Base-by-base conservation (phyloP, 2,113 vertebrate genomes). In the Semicossyphus pulcher region DNA sequence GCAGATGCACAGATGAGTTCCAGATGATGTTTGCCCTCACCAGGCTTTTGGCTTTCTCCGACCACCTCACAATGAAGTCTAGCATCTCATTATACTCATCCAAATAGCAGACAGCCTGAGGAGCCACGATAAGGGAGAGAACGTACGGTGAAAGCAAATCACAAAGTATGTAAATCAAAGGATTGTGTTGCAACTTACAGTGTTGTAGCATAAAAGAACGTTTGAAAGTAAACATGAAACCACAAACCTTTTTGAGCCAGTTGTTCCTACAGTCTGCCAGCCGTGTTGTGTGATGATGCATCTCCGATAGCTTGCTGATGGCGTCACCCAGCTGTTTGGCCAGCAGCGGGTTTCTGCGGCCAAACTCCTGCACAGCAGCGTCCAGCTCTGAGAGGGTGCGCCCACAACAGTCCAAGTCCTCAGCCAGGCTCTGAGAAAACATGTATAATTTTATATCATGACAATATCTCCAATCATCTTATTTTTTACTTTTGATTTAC, bases 51-150 rank as follows among this genome's bases (percentile, higher is more conserved):
- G 96, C 95, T 92, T 96, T 97, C 65, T 97, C 96, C 0, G 93
- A 94, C 97, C 97, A 98, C 76, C 94, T 96, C 89, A 95, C 5
- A 81, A 97, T 93, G 48, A 95, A 95, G 66, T 95, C 95, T 66
- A 96, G 89, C 94, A 95, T 96, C 76, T 97, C 97, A 68, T 92
- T 95, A 79, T 96, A 98, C 88, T 98, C 96, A 75, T 97, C 96
- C 74, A 98, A 88, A 72, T 97, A 94, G 37, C 94, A 92, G 59
- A 88, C 71, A 23, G 95, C 95, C 95, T 98, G 59, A 53, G 80
- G 61, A 69, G 44, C 7, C 29, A 16, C 72, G 36, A 77, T 5
- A 67, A 51, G 6, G 72, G 7, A 68, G 16, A 70, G 3, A 2
- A 10, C 4, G 34, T n/a, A n/a, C 21, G 9, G 18, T 44, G 65